Evolutionary conservation across 2,888 invertebrate species (phyloP), one percentile per base, ranked within the genome.

Genomic region (Ecliptopera silaceata): DNA sequence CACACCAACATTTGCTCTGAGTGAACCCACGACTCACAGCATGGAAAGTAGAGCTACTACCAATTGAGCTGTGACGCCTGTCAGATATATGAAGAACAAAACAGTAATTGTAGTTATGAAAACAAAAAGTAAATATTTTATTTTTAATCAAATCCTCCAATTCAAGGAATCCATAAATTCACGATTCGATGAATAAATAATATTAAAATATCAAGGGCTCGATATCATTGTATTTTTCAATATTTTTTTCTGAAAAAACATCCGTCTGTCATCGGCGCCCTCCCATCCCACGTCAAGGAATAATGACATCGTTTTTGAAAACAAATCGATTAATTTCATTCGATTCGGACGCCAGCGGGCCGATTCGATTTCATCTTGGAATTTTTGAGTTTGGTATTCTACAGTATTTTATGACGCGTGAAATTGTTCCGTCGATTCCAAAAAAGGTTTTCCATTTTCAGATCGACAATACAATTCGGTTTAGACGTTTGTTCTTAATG

Each of bases 261-360:
- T 72, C 70, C 62, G 74, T 62, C 75, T 75, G 78, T 76, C 78
- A 77, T 74, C 77, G 66, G 61, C 61, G 64, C 77, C 81, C 80
- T 81, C 74, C 80, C 79, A 79, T 80, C 78, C 79, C 75, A 76
- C 70, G 80, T 85, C 83, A 81, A 79, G 80, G 68, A 77, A 80
- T 84, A 82, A 86, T 82, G 79, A 82, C 83, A 84, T 83, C 82
- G 82, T 86, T 85, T 86, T 82, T 77, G 81, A 80, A 86, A 84
- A 84, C 80, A 77, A 76, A 88, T 88, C 89, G 87, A 91, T 90
- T 88, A 84, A 88, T 90, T 83, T 86, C 77, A 89, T 91, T 90
- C 88, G 87, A 79, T 79, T 82, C 84, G 88, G 82, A 77, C 79
- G 84, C 86, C 87, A 80, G 65, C 79, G 69, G 68, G 67, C 75